Evolutionary conservation across 2,888 invertebrate species (phyloP).

Genomic region (Sesamia inferens): DNA sequence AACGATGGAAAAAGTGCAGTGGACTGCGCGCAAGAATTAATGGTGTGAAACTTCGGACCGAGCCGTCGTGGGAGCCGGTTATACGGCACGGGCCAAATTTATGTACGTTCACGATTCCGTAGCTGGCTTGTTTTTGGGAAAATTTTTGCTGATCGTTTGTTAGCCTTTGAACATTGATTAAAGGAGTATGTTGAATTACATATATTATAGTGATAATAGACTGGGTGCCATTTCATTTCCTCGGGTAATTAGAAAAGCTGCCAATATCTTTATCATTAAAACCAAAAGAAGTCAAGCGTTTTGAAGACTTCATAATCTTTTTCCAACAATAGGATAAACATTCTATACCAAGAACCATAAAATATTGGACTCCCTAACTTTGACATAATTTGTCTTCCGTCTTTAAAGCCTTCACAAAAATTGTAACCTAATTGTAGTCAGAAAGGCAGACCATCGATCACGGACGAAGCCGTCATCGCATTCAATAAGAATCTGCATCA

Average conservation of each 20-base stretch:
- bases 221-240: not conserved
- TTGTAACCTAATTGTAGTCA: slow-evolving; percentile 65
- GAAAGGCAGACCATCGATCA: slow-evolving; percentile 79
- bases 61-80: slow-evolving; percentile 70
- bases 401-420: slow-evolving; percentile 51
- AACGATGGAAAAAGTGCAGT: slow-evolving; percentile 82
- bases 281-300: too few relatives aligned
- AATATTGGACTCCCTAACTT: slow-evolving; percentile 20
- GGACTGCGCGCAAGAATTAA: slow-evolving; percentile 86
- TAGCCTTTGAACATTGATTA: slow-evolving; percentile 59
- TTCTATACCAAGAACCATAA: slow-evolving; percentile 4
- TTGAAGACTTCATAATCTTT: not conserved
- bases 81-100: slow-evolving; percentile 73
- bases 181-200: slow-evolving; percentile 8
- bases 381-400: slow-evolving; percentile 47
- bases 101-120: slow-evolving; percentile 79
- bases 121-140: slow-evolving; percentile 52
- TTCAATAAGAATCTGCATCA: slow-evolving; percentile 86
- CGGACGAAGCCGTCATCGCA: slow-evolving; percentile 74
- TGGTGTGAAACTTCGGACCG: slow-evolving; percentile 82
- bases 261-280: not conserved
- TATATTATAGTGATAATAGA: not conserved
- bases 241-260: not conserved
- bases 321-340: not conserved
- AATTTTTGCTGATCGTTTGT: slow-evolving; percentile 59